Percentiles rank a stretch among this genome's conserved stretches.
Conservation (phyloP, 1,140 invertebrate species). For the Andricus grossulariae region DNA sequence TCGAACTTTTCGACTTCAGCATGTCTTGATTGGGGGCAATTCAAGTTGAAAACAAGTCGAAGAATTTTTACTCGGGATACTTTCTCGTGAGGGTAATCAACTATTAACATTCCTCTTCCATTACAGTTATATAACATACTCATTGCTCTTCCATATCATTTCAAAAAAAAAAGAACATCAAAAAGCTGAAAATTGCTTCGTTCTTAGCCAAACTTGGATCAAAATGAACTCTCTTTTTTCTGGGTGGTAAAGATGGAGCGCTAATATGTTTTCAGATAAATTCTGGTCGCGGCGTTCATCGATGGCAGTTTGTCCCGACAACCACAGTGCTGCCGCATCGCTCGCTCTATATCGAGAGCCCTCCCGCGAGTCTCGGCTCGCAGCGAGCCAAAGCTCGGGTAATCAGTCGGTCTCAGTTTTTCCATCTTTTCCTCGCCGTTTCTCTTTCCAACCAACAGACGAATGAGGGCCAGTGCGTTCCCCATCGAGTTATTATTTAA, state of each 20-base stretch:
- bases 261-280: background rate
- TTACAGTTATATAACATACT: background rate
- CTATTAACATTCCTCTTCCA: no score
- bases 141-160: no score
- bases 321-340: constrained; percentile 49
- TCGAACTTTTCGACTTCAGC: no score
- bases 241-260: constrained; percentile 30
- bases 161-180: no score
- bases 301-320: constrained; percentile 44
- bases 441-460: background rate
- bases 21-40: no score
- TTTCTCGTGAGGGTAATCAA: no score
- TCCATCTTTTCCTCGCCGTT: constrained; percentile 5
- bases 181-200: background rate
- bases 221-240: background rate
- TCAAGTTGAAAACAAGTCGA: no score
- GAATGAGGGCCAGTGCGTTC: background rate
- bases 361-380: constrained; percentile 42
- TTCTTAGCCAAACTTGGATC: no score
- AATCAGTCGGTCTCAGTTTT: constrained; percentile 28
- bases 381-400: constrained; percentile 35
- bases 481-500: background rate
- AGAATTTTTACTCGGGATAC: no score
- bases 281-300: constrained; percentile 44
- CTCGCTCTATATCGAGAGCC: constrained; percentile 68